Base-by-base conservation (phyloP, 2,113 vertebrate genomes). In the Callospermophilus lateralis region DNA sequence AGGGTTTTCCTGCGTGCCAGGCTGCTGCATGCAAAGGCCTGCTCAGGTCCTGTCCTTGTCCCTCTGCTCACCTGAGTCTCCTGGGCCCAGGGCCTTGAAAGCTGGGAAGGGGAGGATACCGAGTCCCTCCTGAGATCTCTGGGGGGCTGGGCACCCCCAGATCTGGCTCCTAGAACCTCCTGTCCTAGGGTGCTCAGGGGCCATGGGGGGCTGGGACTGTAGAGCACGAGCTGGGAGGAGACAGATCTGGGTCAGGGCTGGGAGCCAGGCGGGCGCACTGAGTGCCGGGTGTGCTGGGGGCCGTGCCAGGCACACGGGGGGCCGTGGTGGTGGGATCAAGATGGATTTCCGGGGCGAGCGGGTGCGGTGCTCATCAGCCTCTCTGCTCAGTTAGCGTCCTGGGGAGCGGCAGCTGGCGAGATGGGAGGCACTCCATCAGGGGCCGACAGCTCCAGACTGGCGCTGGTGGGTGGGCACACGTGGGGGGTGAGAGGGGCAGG, bases 371-470 rank as follows among this genome's bases (percentile, higher is more conserved):
- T 99, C 99, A 99, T 99, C 99, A 99, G 99, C 99, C 99, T 99
- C 99, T 98, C 98, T 97, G 98, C 99, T 98, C 99, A 96, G 98
- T 97, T 97, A 97, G 99, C 98, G 98, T 99, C 99, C 99, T 94
- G 99, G 99, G 99, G 99, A 99, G 99, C 98, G 98, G 99, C 99
- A 99, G 99, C 99, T 99, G 99, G 99, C 98, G 96, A 99, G 99
- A 99, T 99, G 99, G 99, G 99, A 99, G 99, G 99, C 98, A 99
- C 99, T 99, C 99, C 98, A 99, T 99, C 99, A 99, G 99, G 98
- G 98, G 98, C 98, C 99, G 99, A 99, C 99, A 99, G 99, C 99
- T 99, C 99, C 98, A 98, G 98, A 94, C 98, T 98, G 98, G 98
- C 93, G 90, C 97, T 84, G 97, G 97, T 97, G 97, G 98, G 98